These are phyloP conservation scores for Propithecus perrieri DNA, from an alignment of 2,797 vertebrate genomes.

Conservation along the genomic window DNA sequence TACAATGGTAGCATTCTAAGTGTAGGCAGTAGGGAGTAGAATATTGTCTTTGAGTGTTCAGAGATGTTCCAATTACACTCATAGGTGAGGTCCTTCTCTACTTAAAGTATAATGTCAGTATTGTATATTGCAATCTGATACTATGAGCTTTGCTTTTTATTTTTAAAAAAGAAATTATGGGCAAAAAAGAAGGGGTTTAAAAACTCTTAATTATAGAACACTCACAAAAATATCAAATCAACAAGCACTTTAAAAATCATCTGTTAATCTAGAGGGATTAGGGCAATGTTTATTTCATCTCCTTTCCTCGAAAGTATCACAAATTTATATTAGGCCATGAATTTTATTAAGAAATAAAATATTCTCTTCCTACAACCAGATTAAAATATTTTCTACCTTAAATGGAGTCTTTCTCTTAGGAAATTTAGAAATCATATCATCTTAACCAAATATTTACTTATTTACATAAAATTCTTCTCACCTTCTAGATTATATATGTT, in stretches of 20 bases:
- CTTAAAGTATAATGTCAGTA: background rate
- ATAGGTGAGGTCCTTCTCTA: background rate
- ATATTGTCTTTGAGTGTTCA: background rate
- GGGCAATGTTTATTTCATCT: background rate
- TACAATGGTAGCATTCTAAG: background rate
- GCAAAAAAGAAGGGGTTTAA: background rate
- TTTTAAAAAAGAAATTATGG: background rate
- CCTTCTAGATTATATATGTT: background rate
- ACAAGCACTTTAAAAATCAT: background rate
- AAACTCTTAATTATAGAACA: background rate
- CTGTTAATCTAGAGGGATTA: background rate
- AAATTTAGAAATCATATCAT: background rate
- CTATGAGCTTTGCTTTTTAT: background rate
- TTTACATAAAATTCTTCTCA: constrained; percentile 30
- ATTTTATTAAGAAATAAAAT: constrained; percentile 37
- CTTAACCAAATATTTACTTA: constrained; percentile 34
- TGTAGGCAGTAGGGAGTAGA: background rate
- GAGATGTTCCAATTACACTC: background rate
- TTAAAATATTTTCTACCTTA: background rate
- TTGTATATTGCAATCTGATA: background rate
- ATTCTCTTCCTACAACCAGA: background rate
- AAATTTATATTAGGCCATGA: background rate
- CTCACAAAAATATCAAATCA: background rate
- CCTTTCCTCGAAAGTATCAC: background rate
- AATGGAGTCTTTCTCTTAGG: background rate